Conservation (phyloP, 2,888 invertebrate genomes). For the Orchesellides sinensis region DNA sequence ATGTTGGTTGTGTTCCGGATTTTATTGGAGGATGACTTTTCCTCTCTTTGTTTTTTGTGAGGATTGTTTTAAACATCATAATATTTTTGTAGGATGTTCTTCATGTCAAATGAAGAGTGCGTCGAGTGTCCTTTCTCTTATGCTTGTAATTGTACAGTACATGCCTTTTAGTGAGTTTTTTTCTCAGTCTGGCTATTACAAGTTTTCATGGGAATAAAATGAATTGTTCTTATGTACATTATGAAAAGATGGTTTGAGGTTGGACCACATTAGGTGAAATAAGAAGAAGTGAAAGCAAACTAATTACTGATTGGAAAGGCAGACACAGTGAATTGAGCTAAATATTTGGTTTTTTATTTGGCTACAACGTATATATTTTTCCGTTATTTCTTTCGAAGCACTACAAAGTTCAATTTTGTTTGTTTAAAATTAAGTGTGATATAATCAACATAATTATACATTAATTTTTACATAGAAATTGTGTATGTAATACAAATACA, state of each 20-base stretch:
- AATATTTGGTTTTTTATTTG: neutral
- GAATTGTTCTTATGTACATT: neutral
- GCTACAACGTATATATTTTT: slow-evolving; percentile 3
- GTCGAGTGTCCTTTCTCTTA: neutral
- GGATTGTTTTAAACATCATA: neutral
- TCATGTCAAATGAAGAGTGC: too few species aligned
- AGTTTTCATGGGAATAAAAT: neutral
- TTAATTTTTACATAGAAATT: neutral
- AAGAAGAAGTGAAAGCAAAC: neutral
- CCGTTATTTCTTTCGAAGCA: slow-evolving; percentile 15
- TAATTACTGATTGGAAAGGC: too few species aligned
- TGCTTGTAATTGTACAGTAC: neutral
- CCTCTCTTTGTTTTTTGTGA: neutral
- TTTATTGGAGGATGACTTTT: neutral
- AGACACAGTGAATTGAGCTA: too few species aligned
- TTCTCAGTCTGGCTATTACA: neutral
- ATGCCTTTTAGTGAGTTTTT: neutral
- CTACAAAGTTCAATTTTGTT: slow-evolving; percentile 31
- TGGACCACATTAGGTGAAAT: neutral
- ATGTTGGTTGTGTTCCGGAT: neutral
- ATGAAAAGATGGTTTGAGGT: neutral
- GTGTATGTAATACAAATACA: neutral
- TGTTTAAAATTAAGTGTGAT: neutral
- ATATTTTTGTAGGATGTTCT: too few species aligned
- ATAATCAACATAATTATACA: neutral